A percentile compares a stretch with the other conserved stretches of the same genome.
Conservation (phyloP, 1,140 invertebrate genomes). For the Philotrypesis tridentata region DNA sequence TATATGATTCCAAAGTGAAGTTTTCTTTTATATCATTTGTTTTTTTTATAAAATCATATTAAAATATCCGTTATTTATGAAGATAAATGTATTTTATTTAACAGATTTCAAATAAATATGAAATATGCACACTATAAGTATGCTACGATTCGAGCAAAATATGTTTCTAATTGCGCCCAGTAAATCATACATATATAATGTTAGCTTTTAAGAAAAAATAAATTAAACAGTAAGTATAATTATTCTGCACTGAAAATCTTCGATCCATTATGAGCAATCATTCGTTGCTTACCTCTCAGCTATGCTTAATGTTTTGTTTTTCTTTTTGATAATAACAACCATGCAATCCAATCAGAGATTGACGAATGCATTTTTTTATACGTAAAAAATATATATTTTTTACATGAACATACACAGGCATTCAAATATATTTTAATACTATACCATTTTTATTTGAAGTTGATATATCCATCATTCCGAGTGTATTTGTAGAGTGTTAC, state of each 20-base stretch:
- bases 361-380: slow-evolving; percentile 4
- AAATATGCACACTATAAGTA: too few species aligned
- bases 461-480: slow-evolving; percentile 27
- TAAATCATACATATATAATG: background rate
- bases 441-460: slow-evolving; percentile 18
- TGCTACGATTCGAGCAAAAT: background rate
- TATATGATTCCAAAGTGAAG: background rate
- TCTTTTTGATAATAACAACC: background rate
- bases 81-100: too few species aligned
- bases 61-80: background rate
- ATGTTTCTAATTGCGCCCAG: background rate
- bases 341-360: slow-evolving; percentile 15
- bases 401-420: background rate
- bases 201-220: too few species aligned
- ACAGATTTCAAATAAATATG: too few species aligned
- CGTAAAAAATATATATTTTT: background rate
- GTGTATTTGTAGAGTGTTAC: background rate
- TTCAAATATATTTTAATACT: slow-evolving; percentile 21
- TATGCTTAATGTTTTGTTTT: background rate
- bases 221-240: background rate
- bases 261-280: background rate
- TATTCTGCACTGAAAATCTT: background rate
- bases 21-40: background rate
- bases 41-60: background rate
- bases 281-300: slow-evolving; percentile 29